Evolutionary conservation across 1,140 invertebrate species (phyloP).

Genomic region (Dendroctonus valens): DNA sequence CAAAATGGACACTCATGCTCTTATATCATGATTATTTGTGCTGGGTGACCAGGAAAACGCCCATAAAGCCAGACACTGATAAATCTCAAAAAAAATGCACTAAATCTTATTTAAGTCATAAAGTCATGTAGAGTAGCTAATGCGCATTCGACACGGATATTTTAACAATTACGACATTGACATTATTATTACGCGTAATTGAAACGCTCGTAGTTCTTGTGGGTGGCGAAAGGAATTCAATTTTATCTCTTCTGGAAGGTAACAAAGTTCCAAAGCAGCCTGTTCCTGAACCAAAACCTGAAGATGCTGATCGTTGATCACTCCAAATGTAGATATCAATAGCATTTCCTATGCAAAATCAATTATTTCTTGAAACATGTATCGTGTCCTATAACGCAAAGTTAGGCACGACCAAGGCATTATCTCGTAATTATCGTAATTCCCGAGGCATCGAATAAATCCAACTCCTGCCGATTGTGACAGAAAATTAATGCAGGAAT

Average conservation of each 20-base stretch:
- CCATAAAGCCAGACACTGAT: slow-evolving; percentile 10
- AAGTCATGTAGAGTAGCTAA: slow-evolving; percentile 22
- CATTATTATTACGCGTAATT: slow-evolving; percentile 6
- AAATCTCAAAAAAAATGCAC: slow-evolving; percentile 14
- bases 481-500: slow-evolving; percentile 34
- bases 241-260: neutral
- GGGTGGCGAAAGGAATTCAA: neutral
- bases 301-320: too few species aligned
- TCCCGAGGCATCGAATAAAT: slow-evolving; percentile 32
- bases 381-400: slow-evolving; percentile 33
- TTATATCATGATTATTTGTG: slow-evolving; percentile 23
- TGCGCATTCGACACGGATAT: slow-evolving; percentile 26
- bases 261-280: neutral
- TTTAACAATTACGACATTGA: slow-evolving; percentile 25
- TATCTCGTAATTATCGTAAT: slow-evolving; percentile 36
- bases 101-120: slow-evolving; percentile 28
- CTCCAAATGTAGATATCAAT: slow-evolving; percentile 22
- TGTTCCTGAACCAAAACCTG: neutral
- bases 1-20: too few species aligned
- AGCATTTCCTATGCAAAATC: slow-evolving; percentile 26
- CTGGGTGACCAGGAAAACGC: slow-evolving; percentile 18
- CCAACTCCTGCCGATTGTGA: slow-evolving; percentile 31
- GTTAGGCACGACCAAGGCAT: slow-evolving; percentile 30
- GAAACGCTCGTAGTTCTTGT: too few species aligned
- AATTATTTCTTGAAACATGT: slow-evolving; percentile 36